Conservation (phyloP, 92 coral and sea anemone species). For the Diadumene lineata region DNA sequence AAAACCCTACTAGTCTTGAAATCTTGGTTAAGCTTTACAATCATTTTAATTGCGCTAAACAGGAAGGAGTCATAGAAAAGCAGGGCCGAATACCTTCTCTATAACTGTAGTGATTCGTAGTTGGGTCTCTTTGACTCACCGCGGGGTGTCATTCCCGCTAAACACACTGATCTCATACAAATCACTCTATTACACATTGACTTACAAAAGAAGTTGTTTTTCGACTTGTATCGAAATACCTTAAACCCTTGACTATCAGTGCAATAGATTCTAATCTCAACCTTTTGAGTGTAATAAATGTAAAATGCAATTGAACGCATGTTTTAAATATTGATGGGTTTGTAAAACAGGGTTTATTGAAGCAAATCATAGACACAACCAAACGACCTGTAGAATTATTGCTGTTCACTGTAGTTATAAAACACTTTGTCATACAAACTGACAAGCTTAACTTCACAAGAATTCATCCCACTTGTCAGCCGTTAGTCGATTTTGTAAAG, state of each 20-base stretch:
- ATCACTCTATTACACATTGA: constrained; percentile 36
- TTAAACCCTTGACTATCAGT: constrained; percentile 17
- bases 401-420: background rate
- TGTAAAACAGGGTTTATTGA: constrained; percentile 10
- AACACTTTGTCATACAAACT: background rate
- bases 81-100: constrained; percentile 2
- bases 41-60: constrained; percentile 31
- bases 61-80: constrained; percentile 21
- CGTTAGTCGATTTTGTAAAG: background rate
- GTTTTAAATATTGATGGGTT: background rate
- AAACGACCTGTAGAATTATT: background rate
- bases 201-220: constrained; percentile 37
- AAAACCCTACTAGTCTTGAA: constrained; percentile 6
- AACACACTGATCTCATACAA: constrained; percentile 3
- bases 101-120: constrained; percentile 6
- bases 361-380: constrained; percentile 41
- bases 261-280: constrained; percentile 32
- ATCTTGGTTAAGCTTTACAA: constrained; percentile 13
- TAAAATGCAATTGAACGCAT: background rate
- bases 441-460: background rate
- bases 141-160: constrained; percentile 9
- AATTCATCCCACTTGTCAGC: background rate
- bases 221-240: constrained; percentile 8
- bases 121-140: constrained; percentile 14
- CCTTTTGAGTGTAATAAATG: background rate